Percentiles rank a stretch among this genome's conserved stretches.
Conservation (phyloP, 1,140 invertebrate genomes). For the Drosophila kikkawai region DNA sequence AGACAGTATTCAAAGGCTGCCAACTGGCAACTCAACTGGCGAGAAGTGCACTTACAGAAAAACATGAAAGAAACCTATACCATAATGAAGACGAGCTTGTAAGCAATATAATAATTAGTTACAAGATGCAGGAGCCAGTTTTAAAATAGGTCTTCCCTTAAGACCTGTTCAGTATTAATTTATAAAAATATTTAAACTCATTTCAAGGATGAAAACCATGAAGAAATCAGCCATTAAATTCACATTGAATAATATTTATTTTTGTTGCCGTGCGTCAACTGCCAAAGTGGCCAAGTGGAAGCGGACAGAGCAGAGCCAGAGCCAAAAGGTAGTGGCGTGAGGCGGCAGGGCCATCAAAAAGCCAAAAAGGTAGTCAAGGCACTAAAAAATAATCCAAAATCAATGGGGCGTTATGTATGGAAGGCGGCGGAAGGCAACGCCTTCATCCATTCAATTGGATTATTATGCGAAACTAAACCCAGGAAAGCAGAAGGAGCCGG, state of each 20-base stretch:
- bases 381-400: conserved; percentile 84
- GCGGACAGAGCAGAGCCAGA: background rate
- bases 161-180: background rate
- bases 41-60: too few species aligned
- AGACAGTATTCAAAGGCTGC: conserved; percentile 42
- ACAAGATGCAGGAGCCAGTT: background rate
- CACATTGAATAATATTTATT: conserved; percentile 13
- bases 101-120: background rate
- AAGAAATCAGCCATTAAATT: conserved; percentile 5
- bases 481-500: conserved; percentile 31
- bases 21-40: conserved; percentile 18
- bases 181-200: background rate
- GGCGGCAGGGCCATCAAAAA: conserved; percentile 31
- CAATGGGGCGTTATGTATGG: conserved; percentile 80
- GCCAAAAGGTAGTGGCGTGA: conserved; percentile 10
- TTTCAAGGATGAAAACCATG: background rate
- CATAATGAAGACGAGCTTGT: too few species aligned
- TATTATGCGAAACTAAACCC: conserved; percentile 78
- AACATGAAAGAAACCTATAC: too few species aligned
- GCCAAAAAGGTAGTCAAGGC: conserved; percentile 73
- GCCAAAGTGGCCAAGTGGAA: conserved; percentile 17
- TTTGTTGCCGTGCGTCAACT: conserved; percentile 15
- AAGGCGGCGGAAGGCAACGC: conserved; percentile 11
- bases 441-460: conserved; percentile 70
- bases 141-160: background rate